These are phyloP conservation scores for Eupleurogrammus muticus DNA, from an alignment of 2,797 vertebrate species.

Conservation along the genomic window DNA sequence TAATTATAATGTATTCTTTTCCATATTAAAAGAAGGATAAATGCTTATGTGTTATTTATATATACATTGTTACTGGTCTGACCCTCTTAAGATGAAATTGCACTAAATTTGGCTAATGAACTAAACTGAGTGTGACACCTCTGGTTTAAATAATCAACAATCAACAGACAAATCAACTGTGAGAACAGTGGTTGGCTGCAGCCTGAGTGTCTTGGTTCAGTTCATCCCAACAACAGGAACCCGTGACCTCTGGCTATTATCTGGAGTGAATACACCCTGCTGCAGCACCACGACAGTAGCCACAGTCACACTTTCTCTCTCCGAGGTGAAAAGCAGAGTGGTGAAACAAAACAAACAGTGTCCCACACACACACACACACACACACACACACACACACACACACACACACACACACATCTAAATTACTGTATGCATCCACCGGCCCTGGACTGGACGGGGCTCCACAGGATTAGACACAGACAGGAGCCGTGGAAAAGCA, in stretches of 20 bases:
- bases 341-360: slow-evolving; percentile 56
- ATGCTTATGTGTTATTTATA: too few species aligned
- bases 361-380: slow-evolving; percentile 40
- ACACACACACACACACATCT: slow-evolving; percentile 40
- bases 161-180: too few species aligned
- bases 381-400: too few species aligned
- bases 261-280: slow-evolving; percentile 31
- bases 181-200: too few species aligned
- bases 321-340: slow-evolving; percentile 38
- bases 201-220: slow-evolving; percentile 6
- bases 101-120: too few species aligned
- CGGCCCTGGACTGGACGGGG: slow-evolving; percentile 28
- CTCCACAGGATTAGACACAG: slow-evolving; percentile 5
- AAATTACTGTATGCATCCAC: neutral
- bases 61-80: too few species aligned
- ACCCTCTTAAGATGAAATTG: too few species aligned
- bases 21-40: too few species aligned
- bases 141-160: too few species aligned
- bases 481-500: neutral
- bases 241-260: slow-evolving; percentile 50
- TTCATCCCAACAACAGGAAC: slow-evolving; percentile 11
- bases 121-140: too few species aligned
- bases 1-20: too few species aligned
- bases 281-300: slow-evolving; percentile 20
- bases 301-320: slow-evolving; percentile 66